Percentiles rank a stretch among this genome's conserved stretches.
Evolutionary conservation across 2,888 invertebrate species (phyloP).

Genomic region (Polyommatus iphigenia): DNA sequence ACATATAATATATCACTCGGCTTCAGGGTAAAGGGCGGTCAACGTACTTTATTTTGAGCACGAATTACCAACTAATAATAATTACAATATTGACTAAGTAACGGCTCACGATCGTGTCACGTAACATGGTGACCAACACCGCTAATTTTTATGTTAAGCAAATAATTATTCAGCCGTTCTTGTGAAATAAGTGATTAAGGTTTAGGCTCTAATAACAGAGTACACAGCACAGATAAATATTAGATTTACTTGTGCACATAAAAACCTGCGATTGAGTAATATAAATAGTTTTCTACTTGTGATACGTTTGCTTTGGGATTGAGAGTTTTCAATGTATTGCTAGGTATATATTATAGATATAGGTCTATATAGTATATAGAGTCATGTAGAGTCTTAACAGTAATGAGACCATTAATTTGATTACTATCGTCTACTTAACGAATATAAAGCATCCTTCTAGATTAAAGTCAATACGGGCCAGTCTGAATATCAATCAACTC

Average conservation of each 20-base stretch:
- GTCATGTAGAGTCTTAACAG: too few species aligned
- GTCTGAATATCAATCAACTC: neutral
- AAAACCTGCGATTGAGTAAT: slow-evolving; percentile 20
- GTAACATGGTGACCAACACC: slow-evolving; percentile 21
- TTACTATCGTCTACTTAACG: too few species aligned
- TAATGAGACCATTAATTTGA: too few species aligned
- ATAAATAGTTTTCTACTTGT: slow-evolving; percentile 1
- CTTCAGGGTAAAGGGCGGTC: neutral
- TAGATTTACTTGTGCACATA: neutral
- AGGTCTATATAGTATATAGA: too few species aligned
- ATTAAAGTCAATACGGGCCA: too few species aligned
- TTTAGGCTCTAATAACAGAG: slow-evolving; percentile 29
- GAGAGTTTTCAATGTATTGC: neutral
- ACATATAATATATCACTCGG: neutral
- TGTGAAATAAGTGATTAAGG: slow-evolving; percentile 31
- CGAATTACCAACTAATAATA: neutral
- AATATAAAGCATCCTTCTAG: too few species aligned
- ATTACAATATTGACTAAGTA: slow-evolving; percentile 11
- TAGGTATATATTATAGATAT: too few species aligned
- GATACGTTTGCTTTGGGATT: neutral
- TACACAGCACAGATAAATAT: slow-evolving; percentile 18
- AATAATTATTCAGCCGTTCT: slow-evolving; percentile 23
- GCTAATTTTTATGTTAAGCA: slow-evolving; percentile 26
- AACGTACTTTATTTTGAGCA: neutral
- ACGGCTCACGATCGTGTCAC: neutral